Evolutionary conservation across 1,140 invertebrate genomes (phyloP).

Genomic region (Ruditapes philippinarum): DNA sequence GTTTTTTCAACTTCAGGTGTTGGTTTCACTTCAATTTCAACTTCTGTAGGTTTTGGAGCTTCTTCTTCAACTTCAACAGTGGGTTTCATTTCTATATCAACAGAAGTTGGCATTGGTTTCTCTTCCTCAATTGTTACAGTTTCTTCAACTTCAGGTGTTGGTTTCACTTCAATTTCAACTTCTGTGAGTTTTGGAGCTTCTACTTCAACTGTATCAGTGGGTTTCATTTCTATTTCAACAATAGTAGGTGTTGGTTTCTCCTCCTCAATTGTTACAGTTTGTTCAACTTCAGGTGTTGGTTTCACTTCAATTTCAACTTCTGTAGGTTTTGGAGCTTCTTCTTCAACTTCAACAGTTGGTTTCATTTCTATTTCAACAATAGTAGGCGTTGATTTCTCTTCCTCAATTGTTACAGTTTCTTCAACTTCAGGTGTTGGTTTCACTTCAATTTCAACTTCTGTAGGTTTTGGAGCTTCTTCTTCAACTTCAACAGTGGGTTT

Average conservation of each 20-base stretch:
- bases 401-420: too few species aligned
- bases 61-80: background rate
- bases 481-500: conserved; percentile 14
- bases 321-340: background rate
- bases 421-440: conserved; percentile 14
- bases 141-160: background rate
- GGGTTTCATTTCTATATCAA: background rate
- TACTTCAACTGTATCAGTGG: background rate
- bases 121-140: background rate
- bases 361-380: background rate
- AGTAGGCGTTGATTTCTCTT: background rate
- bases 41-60: background rate
- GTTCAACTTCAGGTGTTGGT: conserved; percentile 20
- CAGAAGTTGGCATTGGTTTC: background rate
- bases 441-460: background rate
- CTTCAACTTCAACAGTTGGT: background rate
- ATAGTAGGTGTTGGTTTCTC: conserved; percentile 43
- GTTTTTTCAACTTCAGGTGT: background rate
- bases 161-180: background rate
- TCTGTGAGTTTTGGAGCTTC: background rate
- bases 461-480: background rate
- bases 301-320: background rate
- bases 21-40: background rate
- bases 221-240: conserved; percentile 24
- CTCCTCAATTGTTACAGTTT: too few species aligned